Evolutionary conservation across 2,797 vertebrate species (phyloP).

Genomic region (Pteropus rufus): DNA sequence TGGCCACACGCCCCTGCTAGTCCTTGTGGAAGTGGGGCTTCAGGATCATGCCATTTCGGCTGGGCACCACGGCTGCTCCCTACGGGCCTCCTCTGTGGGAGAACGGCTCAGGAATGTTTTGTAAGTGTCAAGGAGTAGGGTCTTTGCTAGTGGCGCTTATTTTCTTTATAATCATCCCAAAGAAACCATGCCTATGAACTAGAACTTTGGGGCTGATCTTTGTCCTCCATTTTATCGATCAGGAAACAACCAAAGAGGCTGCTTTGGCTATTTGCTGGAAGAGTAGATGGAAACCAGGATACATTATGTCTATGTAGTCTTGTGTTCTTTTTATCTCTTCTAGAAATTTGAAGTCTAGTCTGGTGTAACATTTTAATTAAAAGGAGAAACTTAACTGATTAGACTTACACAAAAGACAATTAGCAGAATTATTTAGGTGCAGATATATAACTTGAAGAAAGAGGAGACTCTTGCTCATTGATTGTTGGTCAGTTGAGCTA

Average conservation of each 20-base stretch:
- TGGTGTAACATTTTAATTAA: constrained; percentile 1
- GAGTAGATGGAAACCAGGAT: not conserved
- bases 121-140: not conserved
- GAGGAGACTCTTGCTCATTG: not conserved
- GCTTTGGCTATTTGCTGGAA: not conserved
- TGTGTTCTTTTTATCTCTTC: not conserved
- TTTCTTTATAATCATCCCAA: not conserved
- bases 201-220: not conserved
- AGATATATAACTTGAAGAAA: not conserved
- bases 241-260: not conserved
- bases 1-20: too few species aligned
- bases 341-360: not conserved
- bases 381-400: not conserved
- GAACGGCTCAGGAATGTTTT: not conserved
- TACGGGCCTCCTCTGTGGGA: too few species aligned
- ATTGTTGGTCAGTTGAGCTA: not conserved
- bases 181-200: not conserved
- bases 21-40: too few species aligned
- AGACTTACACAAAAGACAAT: not conserved
- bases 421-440: not conserved
- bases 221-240: not conserved
- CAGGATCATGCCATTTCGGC: too few species aligned
- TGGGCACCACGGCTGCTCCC: too few species aligned
- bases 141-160: not conserved
- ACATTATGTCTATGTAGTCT: not conserved